A percentile compares a stretch with the other conserved stretches of the same genome.
Conservation (phyloP, 2,888 invertebrate species). For the Mylabris sibirica region DNA sequence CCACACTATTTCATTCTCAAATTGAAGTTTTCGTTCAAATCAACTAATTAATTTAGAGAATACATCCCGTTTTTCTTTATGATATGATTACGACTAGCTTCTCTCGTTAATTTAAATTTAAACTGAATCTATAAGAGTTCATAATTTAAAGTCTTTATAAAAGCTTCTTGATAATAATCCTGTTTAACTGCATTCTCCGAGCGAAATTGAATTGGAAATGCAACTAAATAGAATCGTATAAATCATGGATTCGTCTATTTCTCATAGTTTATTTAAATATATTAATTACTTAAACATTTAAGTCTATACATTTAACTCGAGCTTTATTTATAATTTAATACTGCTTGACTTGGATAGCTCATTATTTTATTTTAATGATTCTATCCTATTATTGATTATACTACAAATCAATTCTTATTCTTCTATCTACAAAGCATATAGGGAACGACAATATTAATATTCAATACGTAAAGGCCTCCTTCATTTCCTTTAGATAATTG, state of each 20-base stretch:
- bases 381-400: too few relatives aligned
- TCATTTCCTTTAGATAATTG: constrained; percentile 8
- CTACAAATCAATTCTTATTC: too few relatives aligned
- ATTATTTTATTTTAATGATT: not conserved
- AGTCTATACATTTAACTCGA: not conserved
- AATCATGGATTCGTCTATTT: not conserved
- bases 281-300: not conserved
- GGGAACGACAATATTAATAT: constrained; percentile 3
- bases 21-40: too few relatives aligned
- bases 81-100: not conserved
- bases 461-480: not conserved
- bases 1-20: too few relatives aligned
- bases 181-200: not conserved
- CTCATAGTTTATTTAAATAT: not conserved
- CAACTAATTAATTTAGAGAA: not conserved
- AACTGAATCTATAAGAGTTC: not conserved
- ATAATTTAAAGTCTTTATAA: not conserved
- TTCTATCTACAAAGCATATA: not conserved
- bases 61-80: not conserved
- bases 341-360: not conserved
- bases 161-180: not conserved
- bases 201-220: not conserved
- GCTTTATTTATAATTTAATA: not conserved
- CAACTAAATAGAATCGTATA: constrained; percentile 1
- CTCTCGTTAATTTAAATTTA: not conserved